Evolutionary conservation across 2,797 vertebrate genomes (phyloP).

Genomic region (Danio aesculapii): DNA sequence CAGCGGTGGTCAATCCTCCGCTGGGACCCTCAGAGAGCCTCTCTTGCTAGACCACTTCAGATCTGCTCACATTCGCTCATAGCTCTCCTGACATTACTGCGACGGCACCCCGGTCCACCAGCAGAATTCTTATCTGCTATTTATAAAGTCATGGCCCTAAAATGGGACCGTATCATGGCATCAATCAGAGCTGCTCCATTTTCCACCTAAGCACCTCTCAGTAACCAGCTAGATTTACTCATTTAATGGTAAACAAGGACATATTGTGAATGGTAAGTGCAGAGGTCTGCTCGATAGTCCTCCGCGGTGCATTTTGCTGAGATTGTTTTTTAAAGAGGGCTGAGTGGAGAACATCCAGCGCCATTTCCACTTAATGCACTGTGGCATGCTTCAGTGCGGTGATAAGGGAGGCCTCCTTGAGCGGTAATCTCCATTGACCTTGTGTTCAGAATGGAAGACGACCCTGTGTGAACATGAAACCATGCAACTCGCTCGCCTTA

Average conservation of each 20-base stretch:
- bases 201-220: conserved; percentile 33
- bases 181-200: conserved; percentile 28
- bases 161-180: conserved; percentile 29
- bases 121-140: conserved; percentile 53
- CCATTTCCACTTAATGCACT: conserved; percentile 48
- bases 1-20: conserved; percentile 24
- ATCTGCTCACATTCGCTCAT: conserved; percentile 52
- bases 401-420: conserved; percentile 55
- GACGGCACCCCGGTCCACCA: conserved; percentile 46
- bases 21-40: conserved; percentile 13
- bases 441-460: conserved; percentile 53
- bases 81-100: conserved; percentile 46
- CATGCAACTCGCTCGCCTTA: conserved; percentile 41
- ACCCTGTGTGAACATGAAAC: conserved; percentile 48
- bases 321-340: conserved; percentile 51
- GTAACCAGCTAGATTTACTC: conserved; percentile 51
- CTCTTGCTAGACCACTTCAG: conserved; percentile 34
- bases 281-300: conserved; percentile 42
- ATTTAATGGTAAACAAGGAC: conserved; percentile 58
- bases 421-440: conserved; percentile 59
- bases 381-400: conserved; percentile 40
- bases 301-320: conserved; percentile 41
- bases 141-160: conserved; percentile 26
- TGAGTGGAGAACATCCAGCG: conserved; percentile 50
- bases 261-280: conserved; percentile 45